Evolutionary conservation across 1,140 invertebrate genomes (phyloP).

Genomic region (Lutraria rhynchaena): DNA sequence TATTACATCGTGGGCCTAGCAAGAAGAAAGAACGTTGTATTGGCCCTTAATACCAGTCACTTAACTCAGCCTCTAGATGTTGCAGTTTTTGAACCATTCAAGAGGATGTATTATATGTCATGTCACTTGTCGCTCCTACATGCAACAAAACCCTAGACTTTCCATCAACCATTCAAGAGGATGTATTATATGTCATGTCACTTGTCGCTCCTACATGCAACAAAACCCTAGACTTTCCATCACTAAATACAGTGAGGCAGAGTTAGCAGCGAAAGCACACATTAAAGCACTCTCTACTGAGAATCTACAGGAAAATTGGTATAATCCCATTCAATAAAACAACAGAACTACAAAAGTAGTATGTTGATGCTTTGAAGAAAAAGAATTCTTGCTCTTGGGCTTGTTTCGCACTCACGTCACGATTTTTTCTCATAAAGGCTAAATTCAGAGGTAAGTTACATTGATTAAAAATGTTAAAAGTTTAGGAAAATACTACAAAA

Average conservation of each 20-base stretch:
- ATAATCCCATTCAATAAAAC: conserved; percentile 9
- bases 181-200: too few relatives aligned
- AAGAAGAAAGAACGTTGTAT: conserved; percentile 61
- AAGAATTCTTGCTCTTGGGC: too few relatives aligned
- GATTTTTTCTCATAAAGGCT: too few relatives aligned
- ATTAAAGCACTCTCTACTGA: conserved; percentile 80
- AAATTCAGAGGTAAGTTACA: background rate
- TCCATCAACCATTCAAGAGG: too few relatives aligned
- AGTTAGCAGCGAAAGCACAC: conserved; percentile 78
- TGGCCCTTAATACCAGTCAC: conserved; percentile 62
- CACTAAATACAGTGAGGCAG: background rate
- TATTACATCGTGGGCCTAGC: conserved; percentile 54
- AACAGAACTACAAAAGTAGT: too few relatives aligned
- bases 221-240: background rate
- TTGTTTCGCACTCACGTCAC: too few relatives aligned
- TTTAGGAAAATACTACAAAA: too few relatives aligned
- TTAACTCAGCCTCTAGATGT: conserved; percentile 24
- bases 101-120: conserved; percentile 7
- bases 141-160: background rate
- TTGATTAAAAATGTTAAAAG: too few relatives aligned
- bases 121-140: background rate
- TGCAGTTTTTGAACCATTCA: conserved; percentile 11
- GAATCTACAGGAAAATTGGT: conserved; percentile 1
- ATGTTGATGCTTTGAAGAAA: too few relatives aligned
- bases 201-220: conserved; percentile 14